phyloP scores from a whole-genome alignment of 2,888 invertebrate species.

The Rhagonycha fulva region DNA sequence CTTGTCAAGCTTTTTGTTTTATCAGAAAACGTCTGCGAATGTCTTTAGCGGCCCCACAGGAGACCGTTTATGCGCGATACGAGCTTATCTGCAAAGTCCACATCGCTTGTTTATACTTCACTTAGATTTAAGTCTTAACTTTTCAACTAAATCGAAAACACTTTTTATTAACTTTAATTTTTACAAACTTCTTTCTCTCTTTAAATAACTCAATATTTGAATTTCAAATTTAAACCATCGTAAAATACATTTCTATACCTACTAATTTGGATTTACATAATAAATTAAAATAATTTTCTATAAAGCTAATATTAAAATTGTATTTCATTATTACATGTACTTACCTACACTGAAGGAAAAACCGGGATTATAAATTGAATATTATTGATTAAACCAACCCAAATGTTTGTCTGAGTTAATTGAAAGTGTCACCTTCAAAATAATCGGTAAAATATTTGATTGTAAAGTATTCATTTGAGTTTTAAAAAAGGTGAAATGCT shows the following conservation, averaged over 20 bases:
- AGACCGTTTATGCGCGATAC: constrained; percentile 28
- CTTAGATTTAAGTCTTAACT: constrained; percentile 28
- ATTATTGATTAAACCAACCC: not conserved
- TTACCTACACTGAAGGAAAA: not conserved
- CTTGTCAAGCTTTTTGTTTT: constrained; percentile 52
- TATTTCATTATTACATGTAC: not conserved
- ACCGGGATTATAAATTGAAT: not conserved
- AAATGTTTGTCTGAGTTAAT: not conserved
- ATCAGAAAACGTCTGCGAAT: constrained; percentile 47
- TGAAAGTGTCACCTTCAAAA: not conserved
- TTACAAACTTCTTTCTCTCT: not conserved
- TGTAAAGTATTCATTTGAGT: not conserved
- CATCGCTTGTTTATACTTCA: constrained; percentile 37
- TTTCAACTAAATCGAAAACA: constrained; percentile 8
- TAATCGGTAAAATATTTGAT: not conserved
- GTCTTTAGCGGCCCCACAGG: constrained; percentile 40
- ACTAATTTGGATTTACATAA: not conserved
- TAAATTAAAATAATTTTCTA: not conserved
- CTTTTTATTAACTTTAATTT: constrained; percentile 13
- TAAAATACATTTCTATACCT: not conserved
- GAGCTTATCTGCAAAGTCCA: constrained; percentile 30
- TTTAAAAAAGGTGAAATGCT: not conserved
- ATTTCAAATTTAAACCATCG: not conserved
- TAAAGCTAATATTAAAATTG: not conserved
- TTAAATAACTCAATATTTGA: not conserved